Percentiles rank a stretch among this genome's conserved stretches.
Evolutionary conservation across 2,797 vertebrate species (phyloP).

Genomic region (Danio albolineatus): DNA sequence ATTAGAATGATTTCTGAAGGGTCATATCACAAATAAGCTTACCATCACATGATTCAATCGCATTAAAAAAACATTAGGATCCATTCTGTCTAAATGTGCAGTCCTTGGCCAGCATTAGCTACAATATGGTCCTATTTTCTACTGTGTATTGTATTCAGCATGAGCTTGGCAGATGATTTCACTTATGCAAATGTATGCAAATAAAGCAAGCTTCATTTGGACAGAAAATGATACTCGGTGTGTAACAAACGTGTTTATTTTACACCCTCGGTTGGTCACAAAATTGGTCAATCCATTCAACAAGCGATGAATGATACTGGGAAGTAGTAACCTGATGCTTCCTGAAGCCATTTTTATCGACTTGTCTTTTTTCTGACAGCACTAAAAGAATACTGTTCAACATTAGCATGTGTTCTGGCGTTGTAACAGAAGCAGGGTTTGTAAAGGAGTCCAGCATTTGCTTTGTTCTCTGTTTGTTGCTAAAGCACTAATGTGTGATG

Average conservation of each 20-base stretch:
- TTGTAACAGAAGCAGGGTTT: background rate
- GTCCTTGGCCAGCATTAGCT: background rate
- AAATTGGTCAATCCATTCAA: background rate
- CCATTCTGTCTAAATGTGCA: background rate
- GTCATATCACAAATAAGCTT: too few species aligned
- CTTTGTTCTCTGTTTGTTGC: background rate
- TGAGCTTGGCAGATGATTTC: background rate
- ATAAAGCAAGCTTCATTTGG: background rate
- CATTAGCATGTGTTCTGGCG: background rate
- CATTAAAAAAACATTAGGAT: too few species aligned
- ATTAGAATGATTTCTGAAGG: too few species aligned
- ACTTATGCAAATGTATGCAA: background rate
- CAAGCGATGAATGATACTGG: background rate
- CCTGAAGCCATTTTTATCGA: background rate
- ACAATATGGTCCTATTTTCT: background rate
- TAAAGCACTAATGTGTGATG: background rate
- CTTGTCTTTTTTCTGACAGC: background rate
- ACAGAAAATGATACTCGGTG: background rate
- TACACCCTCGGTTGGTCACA: background rate
- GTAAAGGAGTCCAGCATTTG: background rate
- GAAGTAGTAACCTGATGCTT: background rate
- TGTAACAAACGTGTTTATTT: background rate
- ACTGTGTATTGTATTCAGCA: background rate
- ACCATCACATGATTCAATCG: too few species aligned
- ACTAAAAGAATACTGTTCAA: background rate